Evolutionary conservation across 2,113 vertebrate species (phyloP), one percentile per base, ranked within the genome.

Genomic region (Sylvicapra grimmia): DNA sequence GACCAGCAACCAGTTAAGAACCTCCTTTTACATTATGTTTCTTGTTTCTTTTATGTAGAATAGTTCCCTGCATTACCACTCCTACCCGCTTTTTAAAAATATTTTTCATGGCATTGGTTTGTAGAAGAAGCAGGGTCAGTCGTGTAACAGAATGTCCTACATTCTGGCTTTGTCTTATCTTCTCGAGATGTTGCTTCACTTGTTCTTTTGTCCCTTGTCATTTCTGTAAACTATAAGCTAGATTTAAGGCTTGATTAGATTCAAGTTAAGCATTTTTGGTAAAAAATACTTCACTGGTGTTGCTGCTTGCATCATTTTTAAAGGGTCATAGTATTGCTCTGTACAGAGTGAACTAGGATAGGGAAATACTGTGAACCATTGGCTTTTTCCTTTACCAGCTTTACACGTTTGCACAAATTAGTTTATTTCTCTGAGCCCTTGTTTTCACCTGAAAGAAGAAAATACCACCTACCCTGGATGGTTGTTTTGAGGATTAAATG

Each of bases 401-500:
- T 10, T 23, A 25, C 63, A 54, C 51, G 33, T 92, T 92, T 96
- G n/a, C 18, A 72, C 18, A 88, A 53, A 56, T 93, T 85, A 44
- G 72, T 84, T 92, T 89, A 53, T 93, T 93, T 96, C 54, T 92
- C 3, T 97, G 94, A 97, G 72, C 40, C 86, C 36, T 88, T 21
- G 27, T 96, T 96, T 56, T 92, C 49, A 68, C 29, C 27, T 86
- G 83, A 93, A 93, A 92, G 29, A 75, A 90, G 18, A 94, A 91
- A 96, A 56, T 88, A 58, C 51, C 19, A 27, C 27, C 47, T 33
- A 58, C 7, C 13, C 40, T 16, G 10, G 59, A 44, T 84, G 56
- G 79, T 68, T 61, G 72, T 63, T 95, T 85, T 86, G 36, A 83
- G 29, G 51, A 77, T 88, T 75, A 89, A 93, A 65, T 85, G 56